phyloP scores from a whole-genome alignment of 2,797 vertebrate genomes.

The Pogonophryne albipinna region DNA sequence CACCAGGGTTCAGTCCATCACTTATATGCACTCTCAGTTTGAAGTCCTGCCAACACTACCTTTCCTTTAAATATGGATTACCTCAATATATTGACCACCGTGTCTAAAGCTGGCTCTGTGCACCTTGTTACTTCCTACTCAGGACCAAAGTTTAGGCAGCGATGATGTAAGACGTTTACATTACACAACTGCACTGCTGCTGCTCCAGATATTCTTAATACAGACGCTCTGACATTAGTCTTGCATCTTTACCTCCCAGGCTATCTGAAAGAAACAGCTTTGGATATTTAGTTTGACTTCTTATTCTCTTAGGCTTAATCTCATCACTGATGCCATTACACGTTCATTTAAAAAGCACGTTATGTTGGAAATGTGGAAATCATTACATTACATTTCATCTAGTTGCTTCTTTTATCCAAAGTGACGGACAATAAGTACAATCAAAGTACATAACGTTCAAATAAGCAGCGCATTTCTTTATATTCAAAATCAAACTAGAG shows the following conservation, averaged over 20 bases:
- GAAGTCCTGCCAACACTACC: slow-evolving; percentile 27
- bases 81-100: slow-evolving; percentile 26
- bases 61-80: slow-evolving; percentile 21
- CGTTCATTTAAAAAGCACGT: neutral
- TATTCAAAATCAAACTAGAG: neutral
- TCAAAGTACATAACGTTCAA: no score
- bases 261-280: neutral
- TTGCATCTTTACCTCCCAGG: slow-evolving; percentile 3
- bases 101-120: slow-evolving; percentile 43
- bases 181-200: slow-evolving; percentile 32
- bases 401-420: no score
- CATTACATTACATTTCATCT: no score
- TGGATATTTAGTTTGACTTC: neutral
- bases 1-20: neutral
- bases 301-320: neutral
- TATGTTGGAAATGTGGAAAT: neutral
- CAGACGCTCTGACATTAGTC: slow-evolving; percentile 7
- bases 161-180: slow-evolving; percentile 54
- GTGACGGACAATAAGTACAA: no score
- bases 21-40: slow-evolving; percentile 18
- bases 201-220: slow-evolving; percentile 36
- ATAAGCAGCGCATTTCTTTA: no score
- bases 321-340: neutral
- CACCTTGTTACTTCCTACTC: slow-evolving; percentile 58
- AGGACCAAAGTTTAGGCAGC: slow-evolving; percentile 42